phyloP scores from a whole-genome alignment of 37 sponge, comb jelly and placozoan species.

The Lycopodina hypogea region DNA sequence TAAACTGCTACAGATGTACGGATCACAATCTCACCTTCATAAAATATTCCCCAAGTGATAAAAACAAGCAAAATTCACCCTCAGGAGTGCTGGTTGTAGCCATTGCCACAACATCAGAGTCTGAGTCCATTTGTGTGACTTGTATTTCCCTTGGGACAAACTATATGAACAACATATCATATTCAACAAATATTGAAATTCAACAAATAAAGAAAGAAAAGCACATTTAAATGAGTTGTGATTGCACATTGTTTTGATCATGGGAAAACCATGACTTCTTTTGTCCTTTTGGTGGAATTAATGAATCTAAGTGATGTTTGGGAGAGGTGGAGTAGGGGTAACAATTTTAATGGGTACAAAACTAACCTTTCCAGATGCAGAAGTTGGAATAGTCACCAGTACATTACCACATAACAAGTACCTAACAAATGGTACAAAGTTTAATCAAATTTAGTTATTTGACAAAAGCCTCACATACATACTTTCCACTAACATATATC shows the following conservation, averaged over 20 bases:
- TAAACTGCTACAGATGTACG: too few species aligned
- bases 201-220: too few species aligned
- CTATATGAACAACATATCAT: background rate
- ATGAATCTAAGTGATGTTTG: too few species aligned
- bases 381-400: slow-evolving; percentile 3
- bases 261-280: too few species aligned
- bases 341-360: background rate
- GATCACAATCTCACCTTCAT: slow-evolving; percentile 40
- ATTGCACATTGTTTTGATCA: too few species aligned
- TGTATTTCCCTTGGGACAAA: slow-evolving; percentile 1
- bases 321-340: background rate
- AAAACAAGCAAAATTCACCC: slow-evolving; percentile 58
- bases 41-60: slow-evolving; percentile 55
- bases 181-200: background rate
- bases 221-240: too few species aligned
- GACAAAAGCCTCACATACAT: too few species aligned
- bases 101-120: background rate
- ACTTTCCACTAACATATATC: too few species aligned
- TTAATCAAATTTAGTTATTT: too few species aligned
- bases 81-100: slow-evolving; percentile 10
- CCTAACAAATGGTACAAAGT: slow-evolving; percentile 13
- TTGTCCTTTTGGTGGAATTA: too few species aligned
- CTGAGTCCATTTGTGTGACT: background rate
- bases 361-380: slow-evolving; percentile 5
- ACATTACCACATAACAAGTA: slow-evolving; percentile 55